Evolutionary conservation across 2,797 vertebrate species (phyloP), one percentile per base, ranked within the genome.

Genomic region (Buphagus erythrorhynchus): DNA sequence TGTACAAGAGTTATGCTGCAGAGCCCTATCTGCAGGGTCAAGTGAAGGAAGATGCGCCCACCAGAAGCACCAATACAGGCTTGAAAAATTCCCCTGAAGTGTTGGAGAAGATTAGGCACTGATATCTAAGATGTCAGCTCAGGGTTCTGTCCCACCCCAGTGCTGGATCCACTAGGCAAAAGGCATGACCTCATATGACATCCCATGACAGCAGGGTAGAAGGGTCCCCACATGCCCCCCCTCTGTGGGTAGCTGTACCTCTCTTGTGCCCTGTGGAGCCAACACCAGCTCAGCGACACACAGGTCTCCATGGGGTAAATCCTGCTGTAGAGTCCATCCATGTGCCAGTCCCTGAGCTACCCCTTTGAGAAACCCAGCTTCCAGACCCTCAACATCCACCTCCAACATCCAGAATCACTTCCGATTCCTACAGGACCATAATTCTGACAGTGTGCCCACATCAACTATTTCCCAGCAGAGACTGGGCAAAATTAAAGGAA

Each of bases 211-310:
- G 29, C 13, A n/a, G 24, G 45, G 36, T 82, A 71, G 51, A 42
- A 66, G 7, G 2, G 8, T 11, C 19, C 22, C 5, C 42, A 61
- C n/a, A 26, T 2, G 17, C 4, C 11, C 15, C 3, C 3, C 1
- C 18, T 36, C 73, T 4, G 3, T 22, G 46, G 6, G 29, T 4
- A 22, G 17, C 19, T 36, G 36, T 57, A 36, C 62, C 38, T 6
- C 5, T 29, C 46, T 29, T 4, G 5, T 28, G 29, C 43, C 31
- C 36, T 59, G 15, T 24, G 19, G 17, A 61, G 8, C 63, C 75
- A 58, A 8, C 51, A 92, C 14, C 45, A 63, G 18, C 38, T 62
- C 46, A 52, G 52, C 51, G 59, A 42, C n/a, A 68, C 1, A 0
- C 1, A 16, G 45, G 3, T 51, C 38, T 77, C 33, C 22, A 7